Evolutionary conservation across 2,797 vertebrate genomes (phyloP).

Genomic region (Dallia pectoralis): DNA sequence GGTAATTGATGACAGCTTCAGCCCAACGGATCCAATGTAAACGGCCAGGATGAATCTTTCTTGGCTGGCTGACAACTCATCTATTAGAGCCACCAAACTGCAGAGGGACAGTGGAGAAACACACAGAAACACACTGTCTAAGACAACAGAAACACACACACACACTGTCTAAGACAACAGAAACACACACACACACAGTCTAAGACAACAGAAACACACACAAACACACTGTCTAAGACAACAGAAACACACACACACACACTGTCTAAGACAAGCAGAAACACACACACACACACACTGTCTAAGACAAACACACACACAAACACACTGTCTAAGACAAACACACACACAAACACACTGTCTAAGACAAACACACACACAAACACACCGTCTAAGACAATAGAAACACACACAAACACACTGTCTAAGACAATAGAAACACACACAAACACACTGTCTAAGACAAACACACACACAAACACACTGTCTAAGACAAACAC

Average conservation of each 20-base stretch:
- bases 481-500: too few relatives aligned
- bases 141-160: background rate
- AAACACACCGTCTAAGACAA: too few relatives aligned
- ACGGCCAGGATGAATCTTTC: constrained; percentile 23
- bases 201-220: background rate
- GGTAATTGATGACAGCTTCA: too few relatives aligned
- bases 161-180: background rate
- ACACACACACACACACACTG: background rate
- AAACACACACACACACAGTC: background rate
- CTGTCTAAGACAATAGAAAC: too few relatives aligned
- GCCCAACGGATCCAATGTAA: too few relatives aligned
- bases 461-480: too few relatives aligned
- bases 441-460: too few relatives aligned
- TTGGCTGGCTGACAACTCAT: constrained; percentile 66
- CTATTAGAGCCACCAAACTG: constrained; percentile 58
- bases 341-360: background rate
- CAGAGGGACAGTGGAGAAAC: constrained; percentile 32
- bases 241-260: background rate
- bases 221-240: background rate
- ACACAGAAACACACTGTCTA: background rate
- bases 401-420: background rate
- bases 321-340: background rate
- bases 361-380: background rate
- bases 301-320: background rate
- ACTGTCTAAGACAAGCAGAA: background rate